Conservation (phyloP, 2,888 invertebrate species). For the Drosophila setosimentum region DNA sequence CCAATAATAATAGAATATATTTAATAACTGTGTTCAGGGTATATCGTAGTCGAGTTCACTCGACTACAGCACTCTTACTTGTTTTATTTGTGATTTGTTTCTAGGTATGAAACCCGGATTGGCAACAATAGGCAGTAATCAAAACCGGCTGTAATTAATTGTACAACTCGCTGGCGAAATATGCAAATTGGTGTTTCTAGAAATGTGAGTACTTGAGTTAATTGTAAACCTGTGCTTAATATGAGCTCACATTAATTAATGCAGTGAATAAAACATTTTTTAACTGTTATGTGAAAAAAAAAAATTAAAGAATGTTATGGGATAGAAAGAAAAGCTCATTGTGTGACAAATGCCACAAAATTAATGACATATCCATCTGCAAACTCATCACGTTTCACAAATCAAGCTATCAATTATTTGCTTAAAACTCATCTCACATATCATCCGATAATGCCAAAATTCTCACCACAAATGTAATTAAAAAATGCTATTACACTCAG, state of each 20-base stretch:
- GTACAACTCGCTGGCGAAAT: constrained; percentile 49
- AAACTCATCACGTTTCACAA: constrained; percentile 45
- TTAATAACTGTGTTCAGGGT: no score
- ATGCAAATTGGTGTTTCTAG: constrained; percentile 61
- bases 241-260: constrained; percentile 35
- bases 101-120: constrained; percentile 62
- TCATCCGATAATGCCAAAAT: constrained; percentile 43
- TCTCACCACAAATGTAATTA: constrained; percentile 60
- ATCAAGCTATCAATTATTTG: constrained; percentile 19
- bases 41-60: no score
- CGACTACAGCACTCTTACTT: no score
- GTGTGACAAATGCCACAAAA: constrained; percentile 4
- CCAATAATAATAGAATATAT: no score
- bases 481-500: constrained; percentile 46
- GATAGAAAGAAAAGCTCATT: not conserved
- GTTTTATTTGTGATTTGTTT: constrained; percentile 10
- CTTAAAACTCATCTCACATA: constrained; percentile 47
- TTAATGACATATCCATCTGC: constrained; percentile 25
- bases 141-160: constrained; percentile 55
- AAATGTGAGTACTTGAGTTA: constrained; percentile 42
- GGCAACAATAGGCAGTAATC: constrained; percentile 50
- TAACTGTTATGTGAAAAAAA: not conserved
- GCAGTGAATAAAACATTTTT: constrained; percentile 5
- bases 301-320: not conserved
- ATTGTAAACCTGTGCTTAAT: constrained; percentile 41